phyloP scores from a whole-genome alignment of 2,888 invertebrate genomes.

The Drosophila kokeensis region DNA sequence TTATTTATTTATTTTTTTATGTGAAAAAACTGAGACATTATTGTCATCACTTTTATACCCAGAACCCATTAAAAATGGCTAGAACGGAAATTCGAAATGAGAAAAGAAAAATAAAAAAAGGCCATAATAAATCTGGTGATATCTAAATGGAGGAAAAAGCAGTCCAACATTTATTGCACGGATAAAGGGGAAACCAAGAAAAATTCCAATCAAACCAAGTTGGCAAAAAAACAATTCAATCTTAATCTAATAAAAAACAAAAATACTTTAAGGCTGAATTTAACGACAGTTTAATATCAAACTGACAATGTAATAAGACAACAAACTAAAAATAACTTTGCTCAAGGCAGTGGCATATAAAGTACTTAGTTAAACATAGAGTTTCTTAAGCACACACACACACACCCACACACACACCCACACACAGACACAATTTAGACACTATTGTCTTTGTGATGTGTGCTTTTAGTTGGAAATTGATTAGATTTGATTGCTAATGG shows the following conservation, averaged over 20 bases:
- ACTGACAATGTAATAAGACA: conserved; percentile 1
- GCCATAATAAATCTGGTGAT: not conserved
- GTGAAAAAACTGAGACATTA: not conserved
- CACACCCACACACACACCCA: not conserved
- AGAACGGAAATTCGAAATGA: not conserved
- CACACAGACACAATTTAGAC: conserved; percentile 5
- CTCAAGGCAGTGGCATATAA: not conserved
- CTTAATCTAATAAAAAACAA: not conserved
- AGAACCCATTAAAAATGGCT: not conserved
- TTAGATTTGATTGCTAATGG: conserved; percentile 61
- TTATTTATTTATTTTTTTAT: not conserved
- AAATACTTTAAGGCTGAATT: not conserved
- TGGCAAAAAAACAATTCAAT: not conserved
- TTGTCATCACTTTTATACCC: not conserved
- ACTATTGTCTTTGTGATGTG: conserved; percentile 31
- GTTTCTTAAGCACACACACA: not conserved
- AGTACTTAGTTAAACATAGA: not conserved
- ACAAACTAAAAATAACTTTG: conserved; percentile 24
- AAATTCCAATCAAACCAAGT: not conserved
- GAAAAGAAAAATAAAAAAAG: not conserved
- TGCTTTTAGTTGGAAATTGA: conserved; percentile 65
- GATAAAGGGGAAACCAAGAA: not conserved
- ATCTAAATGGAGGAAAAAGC: not conserved
- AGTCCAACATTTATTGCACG: too few relatives aligned
- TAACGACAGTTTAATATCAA: not conserved